These are phyloP conservation scores for Amphipyra tragopoginis DNA, from an alignment of 2,888 invertebrate species.

Conservation along the genomic window DNA sequence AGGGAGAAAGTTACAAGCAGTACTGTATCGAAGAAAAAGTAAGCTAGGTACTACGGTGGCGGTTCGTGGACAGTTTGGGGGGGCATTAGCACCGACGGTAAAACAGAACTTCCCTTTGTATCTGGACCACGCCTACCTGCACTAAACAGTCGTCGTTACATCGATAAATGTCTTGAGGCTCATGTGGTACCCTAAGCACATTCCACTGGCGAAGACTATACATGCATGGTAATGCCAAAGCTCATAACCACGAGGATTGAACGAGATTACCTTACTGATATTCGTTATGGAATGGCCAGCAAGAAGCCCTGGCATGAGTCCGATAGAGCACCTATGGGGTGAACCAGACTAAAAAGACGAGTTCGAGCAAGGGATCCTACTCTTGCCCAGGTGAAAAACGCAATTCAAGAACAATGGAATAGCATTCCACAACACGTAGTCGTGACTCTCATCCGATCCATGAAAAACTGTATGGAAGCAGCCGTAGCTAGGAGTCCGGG, in stretches of 20 bases:
- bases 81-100: conserved; percentile 20
- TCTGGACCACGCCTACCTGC: conserved; percentile 1
- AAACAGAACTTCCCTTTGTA: conserved; percentile 17
- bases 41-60: conserved; percentile 21
- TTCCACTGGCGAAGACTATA: conserved; percentile 1
- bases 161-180: conserved; percentile 12
- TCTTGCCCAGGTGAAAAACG: neutral
- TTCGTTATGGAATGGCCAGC: conserved; percentile 6
- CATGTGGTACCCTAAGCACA: conserved; percentile 8
- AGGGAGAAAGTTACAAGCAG: conserved; percentile 30
- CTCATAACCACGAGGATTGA: conserved; percentile 6
- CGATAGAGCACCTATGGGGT: too few species aligned
- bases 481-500: too few species aligned
- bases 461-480: neutral
- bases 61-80: conserved; percentile 28
- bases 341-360: too few species aligned
- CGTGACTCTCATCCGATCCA: conserved; percentile 1
- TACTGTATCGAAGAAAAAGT: conserved; percentile 15
- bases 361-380: neutral
- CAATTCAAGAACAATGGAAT: neutral
- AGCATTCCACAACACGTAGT: too few species aligned
- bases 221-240: conserved; percentile 7
- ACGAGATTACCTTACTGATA: conserved; percentile 2
- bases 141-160: conserved; percentile 10
- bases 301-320: neutral